A percentile compares a stretch with the other conserved stretches of the same genome.
These are phyloP conservation scores for Sminthurides aquaticus DNA, from an alignment of 2,888 invertebrate species.

Conservation along the genomic window DNA sequence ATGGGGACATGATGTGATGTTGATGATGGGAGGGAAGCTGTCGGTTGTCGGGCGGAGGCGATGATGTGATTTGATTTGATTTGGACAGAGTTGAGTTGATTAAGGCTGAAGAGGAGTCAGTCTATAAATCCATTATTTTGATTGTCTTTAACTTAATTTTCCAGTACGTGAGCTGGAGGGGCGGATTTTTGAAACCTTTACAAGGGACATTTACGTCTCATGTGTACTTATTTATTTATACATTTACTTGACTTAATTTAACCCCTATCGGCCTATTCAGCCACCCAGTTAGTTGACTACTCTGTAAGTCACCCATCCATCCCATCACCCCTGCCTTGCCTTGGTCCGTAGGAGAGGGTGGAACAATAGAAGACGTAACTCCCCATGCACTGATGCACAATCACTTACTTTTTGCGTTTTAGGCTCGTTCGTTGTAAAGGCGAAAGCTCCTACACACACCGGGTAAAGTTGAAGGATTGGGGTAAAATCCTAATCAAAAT, in stretches of 20 bases:
- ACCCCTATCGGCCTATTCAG: constrained; percentile 12
- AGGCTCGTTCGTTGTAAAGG: no score
- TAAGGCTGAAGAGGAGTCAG: constrained; percentile 17
- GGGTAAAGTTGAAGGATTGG: no score
- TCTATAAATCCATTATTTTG: constrained; percentile 22
- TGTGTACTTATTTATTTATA: not conserved
- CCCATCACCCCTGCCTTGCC: no score
- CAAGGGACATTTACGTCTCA: no score
- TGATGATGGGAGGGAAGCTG: constrained; percentile 4
- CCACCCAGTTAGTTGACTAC: no score
- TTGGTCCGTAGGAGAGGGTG: no score
- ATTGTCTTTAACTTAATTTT: constrained; percentile 30
- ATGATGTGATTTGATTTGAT: constrained; percentile 30
- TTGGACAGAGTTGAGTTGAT: constrained; percentile 24
- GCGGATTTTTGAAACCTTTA: not conserved
- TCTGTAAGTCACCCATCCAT: no score
- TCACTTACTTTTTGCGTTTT: no score
- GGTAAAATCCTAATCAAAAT: no score
- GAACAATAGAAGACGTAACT: no score
- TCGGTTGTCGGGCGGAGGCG: constrained; percentile 12
- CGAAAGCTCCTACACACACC: no score
- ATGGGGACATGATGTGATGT: constrained; percentile 1
- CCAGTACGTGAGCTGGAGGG: constrained; percentile 9
- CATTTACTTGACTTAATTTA: constrained; percentile 19
- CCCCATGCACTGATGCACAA: no score